Percentiles rank a stretch among this genome's conserved stretches.
Evolutionary conservation across 2,888 invertebrate genomes (phyloP).

Genomic region (Scaptomyza parva): DNA sequence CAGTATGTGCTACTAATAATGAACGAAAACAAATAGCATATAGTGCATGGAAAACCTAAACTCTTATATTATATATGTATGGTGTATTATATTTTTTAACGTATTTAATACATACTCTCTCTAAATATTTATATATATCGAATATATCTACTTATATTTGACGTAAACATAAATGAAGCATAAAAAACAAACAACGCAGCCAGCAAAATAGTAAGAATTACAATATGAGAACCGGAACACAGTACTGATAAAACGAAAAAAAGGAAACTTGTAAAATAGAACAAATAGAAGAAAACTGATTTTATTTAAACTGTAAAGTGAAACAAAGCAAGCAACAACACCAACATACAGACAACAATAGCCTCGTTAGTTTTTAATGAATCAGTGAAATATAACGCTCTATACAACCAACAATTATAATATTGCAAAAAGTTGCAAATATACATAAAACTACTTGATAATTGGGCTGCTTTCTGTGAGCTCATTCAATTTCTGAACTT

Average conservation of each 20-base stretch:
- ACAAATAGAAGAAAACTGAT: conserved; percentile 40
- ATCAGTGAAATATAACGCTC: conserved; percentile 49
- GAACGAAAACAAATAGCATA: conserved; percentile 55
- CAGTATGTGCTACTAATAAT: conserved; percentile 35
- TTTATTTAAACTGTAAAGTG: conserved; percentile 53
- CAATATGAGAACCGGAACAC: conserved; percentile 13
- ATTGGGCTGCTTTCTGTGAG: conserved; percentile 4
- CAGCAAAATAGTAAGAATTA: conserved; percentile 51
- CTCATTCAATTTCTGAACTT: conserved; percentile 2
- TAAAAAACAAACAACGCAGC: conserved; percentile 38
- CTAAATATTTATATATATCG: conserved; percentile 36
- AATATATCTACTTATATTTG: conserved; percentile 68
- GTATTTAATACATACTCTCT: conserved; percentile 76
- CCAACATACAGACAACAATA: conserved; percentile 60
- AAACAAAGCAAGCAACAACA: conserved; percentile 20
- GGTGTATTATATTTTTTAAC: conserved; percentile 80
- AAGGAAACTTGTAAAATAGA: conserved; percentile 49
- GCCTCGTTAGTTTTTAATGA: conserved; percentile 77
- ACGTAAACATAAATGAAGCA: conserved; percentile 43
- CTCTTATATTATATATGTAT: conserved; percentile 79
- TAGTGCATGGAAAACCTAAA: conserved; percentile 64
- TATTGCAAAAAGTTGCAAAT: conserved; percentile 64
- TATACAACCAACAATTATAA: conserved; percentile 44
- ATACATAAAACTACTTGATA: conserved; percentile 21
- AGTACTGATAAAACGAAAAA: conserved; percentile 34